Base-by-base conservation (phyloP, 2,113 vertebrate genomes). In the Gasterosteus nipponicus region DNA sequence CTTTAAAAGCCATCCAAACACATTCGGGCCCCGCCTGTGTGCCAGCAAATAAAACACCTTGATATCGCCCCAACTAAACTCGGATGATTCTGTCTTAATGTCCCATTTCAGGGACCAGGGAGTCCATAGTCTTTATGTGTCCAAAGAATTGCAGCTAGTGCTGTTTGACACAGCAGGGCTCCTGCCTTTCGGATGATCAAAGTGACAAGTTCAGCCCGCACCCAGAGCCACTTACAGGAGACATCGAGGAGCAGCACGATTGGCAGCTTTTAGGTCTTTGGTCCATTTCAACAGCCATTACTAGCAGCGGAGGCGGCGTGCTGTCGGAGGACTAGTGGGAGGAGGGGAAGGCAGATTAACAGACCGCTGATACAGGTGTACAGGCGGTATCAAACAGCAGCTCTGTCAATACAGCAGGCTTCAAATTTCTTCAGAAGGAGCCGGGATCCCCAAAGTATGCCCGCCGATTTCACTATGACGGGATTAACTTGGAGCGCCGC, bases 51-150 rank as follows among this genome's bases (percentile, higher is more conserved):
- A 89, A 88, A 91, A 91, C 88, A 91, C 86, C 88, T 92, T 84
- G 85, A 81, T 88, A 92, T 90, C 77, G 35, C 80, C 84, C 87
- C 89, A 93, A 90, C 92, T 94, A 92, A 94, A 92, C 92, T 89
- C 81, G 92, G 93, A 94, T 93, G 92, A 93, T 94, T 94, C 92
- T 92, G 87, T 93, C 89, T 92, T 93, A 92, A 94, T 94, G 93
- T 93, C 90, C 91, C 91, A 93, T 94, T 94, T 91, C 90, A 92
- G 89, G 90, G 90, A 86, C 88, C 91, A 87, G 81, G 85, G 90
- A 92, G 82, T 86, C 81, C 89, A 80, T 80, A 81, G 92, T 91
- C 91, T 85, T 90, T 86, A 90, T 89, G 81, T 75, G 70, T 54
- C 46, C 31, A 7, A 58, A 77, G 84, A 89, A 88, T 87, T 87